Evolutionary conservation across 2,797 vertebrate species (phyloP).

Genomic region (Aselliscus stoliczkanus): DNA sequence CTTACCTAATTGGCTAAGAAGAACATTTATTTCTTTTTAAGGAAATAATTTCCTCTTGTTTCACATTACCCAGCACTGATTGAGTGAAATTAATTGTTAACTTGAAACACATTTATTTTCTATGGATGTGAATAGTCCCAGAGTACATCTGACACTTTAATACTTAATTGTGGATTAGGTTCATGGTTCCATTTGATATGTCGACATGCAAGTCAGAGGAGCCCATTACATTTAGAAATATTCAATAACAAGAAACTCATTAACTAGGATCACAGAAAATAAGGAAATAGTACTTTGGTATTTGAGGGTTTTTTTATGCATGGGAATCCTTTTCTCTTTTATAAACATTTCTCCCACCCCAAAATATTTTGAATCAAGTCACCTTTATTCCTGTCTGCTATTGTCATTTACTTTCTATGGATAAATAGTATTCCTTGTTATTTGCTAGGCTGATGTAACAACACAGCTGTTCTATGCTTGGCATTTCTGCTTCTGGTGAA

Average conservation of each 20-base stretch:
- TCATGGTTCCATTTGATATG: not conserved
- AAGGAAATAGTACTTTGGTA: conserved; percentile 14
- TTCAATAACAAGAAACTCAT: conserved; percentile 15
- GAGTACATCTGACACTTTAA: conserved; percentile 44
- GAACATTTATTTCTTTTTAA: conserved; percentile 45
- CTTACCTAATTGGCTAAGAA: conserved; percentile 37
- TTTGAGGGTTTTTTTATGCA: not conserved
- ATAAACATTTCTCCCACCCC: conserved; percentile 16
- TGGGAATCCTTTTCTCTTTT: conserved; percentile 37
- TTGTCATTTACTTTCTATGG: conserved; percentile 51
- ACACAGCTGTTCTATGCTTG: conserved; percentile 66
- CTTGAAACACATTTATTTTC: conserved; percentile 43
- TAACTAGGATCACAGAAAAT: not conserved
- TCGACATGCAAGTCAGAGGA: conserved; percentile 1
- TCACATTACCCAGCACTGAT: conserved; percentile 16
- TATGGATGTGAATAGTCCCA: conserved; percentile 24
- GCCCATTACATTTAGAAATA: not conserved
- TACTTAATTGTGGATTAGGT: conserved; percentile 61
- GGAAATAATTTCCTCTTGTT: conserved; percentile 51
- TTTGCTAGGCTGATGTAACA: conserved; percentile 60
- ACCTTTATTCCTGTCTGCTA: not conserved
- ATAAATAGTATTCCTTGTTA: conserved; percentile 67
- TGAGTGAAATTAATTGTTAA: conserved; percentile 57
- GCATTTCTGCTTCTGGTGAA: conserved; percentile 69
- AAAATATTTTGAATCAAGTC: conserved; percentile 4